phyloP scores from a whole-genome alignment of 1,140 invertebrate species.

The Vanessa tameamea region DNA sequence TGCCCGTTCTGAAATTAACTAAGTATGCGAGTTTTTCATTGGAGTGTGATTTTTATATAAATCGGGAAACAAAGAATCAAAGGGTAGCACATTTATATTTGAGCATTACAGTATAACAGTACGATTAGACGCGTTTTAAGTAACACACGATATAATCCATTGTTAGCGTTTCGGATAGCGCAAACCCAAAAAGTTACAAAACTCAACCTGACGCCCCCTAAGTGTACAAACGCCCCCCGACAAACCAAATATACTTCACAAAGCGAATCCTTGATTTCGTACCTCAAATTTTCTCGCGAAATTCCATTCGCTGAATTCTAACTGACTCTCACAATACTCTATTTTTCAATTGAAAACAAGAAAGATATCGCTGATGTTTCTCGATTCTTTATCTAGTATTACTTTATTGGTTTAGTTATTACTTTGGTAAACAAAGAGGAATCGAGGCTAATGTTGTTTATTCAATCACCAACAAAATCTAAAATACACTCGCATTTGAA shows the following conservation, averaged over 20 bases:
- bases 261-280: conserved; percentile 34
- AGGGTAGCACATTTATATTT: no score
- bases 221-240: conserved; percentile 1
- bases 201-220: conserved; percentile 2
- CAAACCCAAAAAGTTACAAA: neutral
- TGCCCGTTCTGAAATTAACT: no score
- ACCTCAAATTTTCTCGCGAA: conserved; percentile 12
- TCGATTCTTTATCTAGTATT: neutral
- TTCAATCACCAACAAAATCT: no score
- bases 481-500: no score
- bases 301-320: conserved; percentile 13
- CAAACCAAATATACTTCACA: conserved; percentile 15
- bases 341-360: conserved; percentile 2
- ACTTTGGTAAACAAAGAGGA: neutral
- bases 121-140: no score
- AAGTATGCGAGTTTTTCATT: no score
- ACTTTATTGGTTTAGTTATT: neutral
- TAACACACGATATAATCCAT: no score
- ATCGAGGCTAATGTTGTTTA: no score
- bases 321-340: conserved; percentile 7
- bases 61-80: no score
- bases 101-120: no score
- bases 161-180: neutral
- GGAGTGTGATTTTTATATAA: no score
- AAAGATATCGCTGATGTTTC: neutral